Conservation (phyloP, 2,797 vertebrate species). For the Mastacembelus armatus region DNA sequence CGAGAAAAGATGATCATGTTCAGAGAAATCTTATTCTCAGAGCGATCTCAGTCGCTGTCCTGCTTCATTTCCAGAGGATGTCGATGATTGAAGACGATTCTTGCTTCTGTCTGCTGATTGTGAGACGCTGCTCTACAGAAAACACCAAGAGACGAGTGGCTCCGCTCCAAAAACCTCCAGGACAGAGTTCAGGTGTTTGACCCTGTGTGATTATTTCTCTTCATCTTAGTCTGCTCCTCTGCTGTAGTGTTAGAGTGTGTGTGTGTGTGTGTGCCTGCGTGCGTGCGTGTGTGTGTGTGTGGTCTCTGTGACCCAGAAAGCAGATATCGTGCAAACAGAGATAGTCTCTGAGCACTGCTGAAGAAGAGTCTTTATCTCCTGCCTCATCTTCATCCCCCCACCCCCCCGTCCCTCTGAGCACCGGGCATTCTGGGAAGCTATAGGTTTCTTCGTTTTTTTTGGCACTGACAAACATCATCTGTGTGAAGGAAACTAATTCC, state of each 20-base stretch:
- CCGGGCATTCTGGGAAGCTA: slow-evolving; percentile 7
- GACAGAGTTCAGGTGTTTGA: slow-evolving; percentile 28
- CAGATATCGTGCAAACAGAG: slow-evolving; percentile 19
- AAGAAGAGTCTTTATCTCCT: slow-evolving; percentile 26
- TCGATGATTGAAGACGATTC: no score
- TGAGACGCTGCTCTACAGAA: not conserved
- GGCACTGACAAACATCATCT: not conserved
- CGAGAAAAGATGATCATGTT: no score
- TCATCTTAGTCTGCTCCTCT: not conserved
- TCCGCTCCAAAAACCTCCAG: not conserved
- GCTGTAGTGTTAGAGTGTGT: no score
- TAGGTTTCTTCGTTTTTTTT: not conserved
- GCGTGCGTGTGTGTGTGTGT: slow-evolving; percentile 30
- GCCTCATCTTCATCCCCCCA: slow-evolving; percentile 18
- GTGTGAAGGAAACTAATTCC: no score
- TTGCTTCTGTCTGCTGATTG: no score
- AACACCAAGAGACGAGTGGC: not conserved
- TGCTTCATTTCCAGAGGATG: no score
- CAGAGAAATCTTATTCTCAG: no score
- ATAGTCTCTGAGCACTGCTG: slow-evolving; percentile 22
- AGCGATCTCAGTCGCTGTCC: no score
- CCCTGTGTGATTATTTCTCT: slow-evolving; percentile 4
- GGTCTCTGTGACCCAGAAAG: slow-evolving; percentile 20
- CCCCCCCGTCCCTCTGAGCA: not conserved
- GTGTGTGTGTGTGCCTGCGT: no score